Evolutionary conservation across 1,140 invertebrate genomes (phyloP).

Genomic region (Wiebesia pumilae): DNA sequence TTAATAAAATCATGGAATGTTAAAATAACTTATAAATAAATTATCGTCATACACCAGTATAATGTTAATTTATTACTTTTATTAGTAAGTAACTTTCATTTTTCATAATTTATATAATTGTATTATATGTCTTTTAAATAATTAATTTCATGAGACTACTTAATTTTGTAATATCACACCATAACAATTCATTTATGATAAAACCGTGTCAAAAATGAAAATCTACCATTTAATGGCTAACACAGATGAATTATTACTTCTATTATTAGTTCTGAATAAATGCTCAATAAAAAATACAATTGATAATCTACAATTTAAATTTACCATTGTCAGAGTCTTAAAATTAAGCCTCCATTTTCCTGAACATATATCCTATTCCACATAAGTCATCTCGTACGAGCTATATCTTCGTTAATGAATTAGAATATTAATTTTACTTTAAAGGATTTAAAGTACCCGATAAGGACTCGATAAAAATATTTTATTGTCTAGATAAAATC

Average conservation of each 20-base stretch:
- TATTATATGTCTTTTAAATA: too few species aligned
- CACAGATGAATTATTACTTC: too few species aligned
- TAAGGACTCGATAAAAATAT: slow-evolving; percentile 9
- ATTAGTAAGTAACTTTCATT: not conserved
- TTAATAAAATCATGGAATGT: not conserved
- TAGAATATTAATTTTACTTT: slow-evolving; percentile 1
- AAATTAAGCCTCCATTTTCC: not conserved
- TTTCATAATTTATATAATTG: too few species aligned
- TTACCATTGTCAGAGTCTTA: not conserved
- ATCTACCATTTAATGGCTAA: not conserved
- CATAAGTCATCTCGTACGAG: not conserved
- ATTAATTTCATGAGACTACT: not conserved
- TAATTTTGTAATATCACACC: not conserved
- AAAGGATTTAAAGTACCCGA: not conserved
- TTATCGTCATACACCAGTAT: not conserved
- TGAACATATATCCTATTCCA: not conserved
- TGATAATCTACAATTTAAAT: not conserved
- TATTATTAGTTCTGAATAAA: too few species aligned
- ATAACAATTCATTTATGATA: not conserved
- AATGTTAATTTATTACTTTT: not conserved
- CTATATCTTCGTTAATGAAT: not conserved
- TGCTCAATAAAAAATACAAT: not conserved
- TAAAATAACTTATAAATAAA: not conserved
- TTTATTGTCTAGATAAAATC: not conserved
- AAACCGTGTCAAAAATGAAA: not conserved